These are phyloP conservation scores for Eclectus roratus DNA, from an alignment of 2,113 vertebrate genomes.

Conservation along the genomic window DNA sequence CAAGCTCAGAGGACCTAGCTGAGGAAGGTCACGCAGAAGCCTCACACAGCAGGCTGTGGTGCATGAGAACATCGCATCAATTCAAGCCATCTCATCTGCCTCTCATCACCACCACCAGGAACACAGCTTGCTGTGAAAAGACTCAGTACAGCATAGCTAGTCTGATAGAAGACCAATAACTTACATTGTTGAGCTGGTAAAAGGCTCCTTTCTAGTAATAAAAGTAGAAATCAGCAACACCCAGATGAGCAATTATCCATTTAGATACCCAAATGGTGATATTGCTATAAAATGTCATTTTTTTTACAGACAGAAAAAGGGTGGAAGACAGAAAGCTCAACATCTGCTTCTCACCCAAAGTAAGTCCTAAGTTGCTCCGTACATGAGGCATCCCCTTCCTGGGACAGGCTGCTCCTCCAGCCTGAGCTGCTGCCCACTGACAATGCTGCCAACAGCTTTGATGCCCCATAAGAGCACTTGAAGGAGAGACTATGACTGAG, in stretches of 20 bases:
- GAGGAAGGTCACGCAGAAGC: background rate
- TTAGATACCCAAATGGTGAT: background rate
- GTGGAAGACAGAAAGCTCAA: background rate
- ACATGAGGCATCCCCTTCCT: background rate
- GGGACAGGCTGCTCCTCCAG: background rate
- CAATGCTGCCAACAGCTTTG: background rate
- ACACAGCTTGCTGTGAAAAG: rapidly evolving
- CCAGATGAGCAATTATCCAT: background rate
- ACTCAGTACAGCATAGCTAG: background rate
- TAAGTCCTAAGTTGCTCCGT: background rate
- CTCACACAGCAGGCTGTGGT: rapidly evolving
- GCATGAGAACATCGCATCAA: rapidly evolving
- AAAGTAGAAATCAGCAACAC: background rate
- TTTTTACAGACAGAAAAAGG: background rate
- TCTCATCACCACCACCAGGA: background rate
- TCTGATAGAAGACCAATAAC: background rate
- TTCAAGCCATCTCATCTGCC: background rate
- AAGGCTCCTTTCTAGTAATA: background rate
- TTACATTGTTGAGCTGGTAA: background rate
- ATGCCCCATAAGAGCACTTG: background rate
- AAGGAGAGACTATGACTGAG: rapidly evolving
- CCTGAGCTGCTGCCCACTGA: background rate
- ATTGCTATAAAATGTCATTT: background rate
- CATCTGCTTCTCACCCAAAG: background rate
- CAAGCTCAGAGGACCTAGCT: background rate